Percentiles rank a stretch among this genome's conserved stretches.
Conservation (phyloP, 1,140 invertebrate genomes). For the Carcinoscorpius rotundicauda region DNA sequence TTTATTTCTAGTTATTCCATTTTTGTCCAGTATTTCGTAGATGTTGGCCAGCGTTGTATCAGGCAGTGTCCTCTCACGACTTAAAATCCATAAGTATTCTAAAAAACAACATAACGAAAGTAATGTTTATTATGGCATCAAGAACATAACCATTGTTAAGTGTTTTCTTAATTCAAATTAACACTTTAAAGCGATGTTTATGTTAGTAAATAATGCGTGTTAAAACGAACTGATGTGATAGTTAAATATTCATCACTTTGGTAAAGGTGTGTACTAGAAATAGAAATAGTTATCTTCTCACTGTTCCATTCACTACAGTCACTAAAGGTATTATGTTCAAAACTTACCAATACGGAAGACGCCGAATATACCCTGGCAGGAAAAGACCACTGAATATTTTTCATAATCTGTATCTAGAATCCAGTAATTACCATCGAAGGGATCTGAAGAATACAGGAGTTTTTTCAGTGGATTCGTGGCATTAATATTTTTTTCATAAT, state of each 20-base stretch:
- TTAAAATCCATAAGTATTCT: slow-evolving; percentile 19
- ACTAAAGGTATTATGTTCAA: neutral
- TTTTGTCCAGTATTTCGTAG: slow-evolving; percentile 15
- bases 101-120: neutral
- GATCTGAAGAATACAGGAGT: slow-evolving; percentile 7
- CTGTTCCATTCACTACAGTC: neutral
- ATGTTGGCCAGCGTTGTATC: slow-evolving; percentile 4
- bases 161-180: no score
- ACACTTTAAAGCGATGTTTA: neutral
- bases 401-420: slow-evolving; percentile 16
- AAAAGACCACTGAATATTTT: slow-evolving; percentile 13
- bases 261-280: neutral
- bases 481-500: no score
- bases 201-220: neutral
- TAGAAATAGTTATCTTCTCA: neutral
- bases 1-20: slow-evolving; percentile 2
- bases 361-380: slow-evolving; percentile 9
- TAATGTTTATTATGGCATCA: neutral
- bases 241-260: neutral
- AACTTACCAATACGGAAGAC: slow-evolving; percentile 12
- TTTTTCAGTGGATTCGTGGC: no score
- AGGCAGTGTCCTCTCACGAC: slow-evolving; percentile 9
- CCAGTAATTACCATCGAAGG: slow-evolving; percentile 13
- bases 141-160: no score
- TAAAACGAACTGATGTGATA: neutral